Evolutionary conservation across 92 coral and sea anemone species (phyloP), one percentile per base, ranked within the genome.

Genomic region (Virgularia gustaviana): DNA sequence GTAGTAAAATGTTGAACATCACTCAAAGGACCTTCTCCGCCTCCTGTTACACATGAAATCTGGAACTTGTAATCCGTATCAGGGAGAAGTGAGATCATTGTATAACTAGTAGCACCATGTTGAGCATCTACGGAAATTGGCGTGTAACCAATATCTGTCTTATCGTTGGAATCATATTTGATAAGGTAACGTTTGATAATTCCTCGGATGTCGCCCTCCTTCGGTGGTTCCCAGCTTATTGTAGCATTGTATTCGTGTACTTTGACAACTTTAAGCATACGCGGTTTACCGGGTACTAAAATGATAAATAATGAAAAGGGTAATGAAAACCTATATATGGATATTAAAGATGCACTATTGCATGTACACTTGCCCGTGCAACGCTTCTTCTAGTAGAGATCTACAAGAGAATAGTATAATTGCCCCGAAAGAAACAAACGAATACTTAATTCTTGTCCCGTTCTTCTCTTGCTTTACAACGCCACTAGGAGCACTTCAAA

Each of bases 171-270:
- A 2, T 6, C 3, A 32, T 12, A 53, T 30, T 51, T 51, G 6
- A 68, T 34, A 34, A 68, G 20, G 60, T 47, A 68, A n/a, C 32
- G 9, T n/a, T 49, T 68, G 49, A 68, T 49, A n/a, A 49, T 38
- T n/a, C 75, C 75, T 8, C 34, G 75, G n/a, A 49, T 32, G 11
- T 51, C 43, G 33, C 33, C 57, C 47, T 47, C 18, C 47, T 36
- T 29, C 22, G 75, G 75, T 29, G 24, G 19, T 44, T 68, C 6
- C 75, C 75, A 68, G 13, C 34, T 18, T 49, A 68, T 12, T 0
- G 75, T 68, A 11, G 44, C 75, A 38, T 68, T 68, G 9, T 49
- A 12, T 68, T 53, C 45, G 23, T 68, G 49, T 44, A 68, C 61
- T 32, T 49, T 18, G 25, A 19, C 10, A 12, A 34, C 23, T 35